phyloP scores from a whole-genome alignment of 2,113 vertebrate species.

The Oxyruncus cristatus region DNA sequence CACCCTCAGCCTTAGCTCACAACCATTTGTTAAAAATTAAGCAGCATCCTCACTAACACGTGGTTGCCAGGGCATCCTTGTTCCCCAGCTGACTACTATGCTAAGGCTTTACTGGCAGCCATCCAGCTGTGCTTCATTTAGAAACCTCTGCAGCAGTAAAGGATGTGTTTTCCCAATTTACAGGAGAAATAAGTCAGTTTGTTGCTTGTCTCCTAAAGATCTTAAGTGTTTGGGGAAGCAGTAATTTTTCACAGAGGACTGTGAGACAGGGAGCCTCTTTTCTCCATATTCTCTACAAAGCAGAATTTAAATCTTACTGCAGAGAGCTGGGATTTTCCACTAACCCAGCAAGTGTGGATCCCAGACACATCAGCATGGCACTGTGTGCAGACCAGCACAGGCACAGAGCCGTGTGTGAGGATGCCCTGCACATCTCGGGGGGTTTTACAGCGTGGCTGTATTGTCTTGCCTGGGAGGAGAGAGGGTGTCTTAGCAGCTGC shows the following conservation, averaged over 20 bases:
- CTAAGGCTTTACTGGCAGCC: constrained; percentile 29
- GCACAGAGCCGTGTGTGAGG: fast-evolving
- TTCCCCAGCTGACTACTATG: constrained; percentile 32
- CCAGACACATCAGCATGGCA: background rate
- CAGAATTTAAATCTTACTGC: background rate
- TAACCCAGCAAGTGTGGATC: background rate
- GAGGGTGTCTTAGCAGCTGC: background rate
- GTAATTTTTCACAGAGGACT: background rate
- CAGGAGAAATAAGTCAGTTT: background rate
- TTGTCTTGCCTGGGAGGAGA: background rate
- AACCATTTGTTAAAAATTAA: constrained; percentile 28
- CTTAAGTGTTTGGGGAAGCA: background rate
- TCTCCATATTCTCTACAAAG: background rate
- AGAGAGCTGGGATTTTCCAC: background rate
- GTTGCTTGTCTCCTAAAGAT: background rate
- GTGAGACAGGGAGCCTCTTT: background rate
- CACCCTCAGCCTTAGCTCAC: background rate
- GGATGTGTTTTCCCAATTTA: background rate
- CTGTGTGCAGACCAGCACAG: background rate
- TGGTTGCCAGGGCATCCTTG: constrained; percentile 60
- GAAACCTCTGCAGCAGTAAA: constrained; percentile 8
- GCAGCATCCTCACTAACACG: constrained; percentile 17
- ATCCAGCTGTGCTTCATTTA: constrained; percentile 26
- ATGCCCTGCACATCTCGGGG: background rate
- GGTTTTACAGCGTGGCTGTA: background rate